Conservation (phyloP, 2,113 vertebrate genomes). For the Orthochromis indermauri region DNA sequence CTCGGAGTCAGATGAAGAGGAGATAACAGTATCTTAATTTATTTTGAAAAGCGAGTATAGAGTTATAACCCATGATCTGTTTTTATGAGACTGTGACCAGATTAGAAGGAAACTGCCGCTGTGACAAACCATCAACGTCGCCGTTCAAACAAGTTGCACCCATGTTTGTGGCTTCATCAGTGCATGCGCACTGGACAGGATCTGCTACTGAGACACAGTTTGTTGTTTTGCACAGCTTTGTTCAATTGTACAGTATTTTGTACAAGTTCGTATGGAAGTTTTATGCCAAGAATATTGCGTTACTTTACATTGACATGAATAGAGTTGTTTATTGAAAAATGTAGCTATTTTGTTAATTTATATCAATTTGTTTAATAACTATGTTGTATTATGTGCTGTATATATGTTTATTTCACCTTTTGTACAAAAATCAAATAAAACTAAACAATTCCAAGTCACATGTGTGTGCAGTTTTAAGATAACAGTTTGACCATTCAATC, state of each 20-base stretch:
- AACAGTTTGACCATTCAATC: not conserved
- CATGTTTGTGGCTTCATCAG: not conserved
- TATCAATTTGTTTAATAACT: slow-evolving; percentile 65
- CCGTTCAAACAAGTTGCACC: not conserved
- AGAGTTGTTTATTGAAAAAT: slow-evolving; percentile 70
- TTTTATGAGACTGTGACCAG: slow-evolving; percentile 28
- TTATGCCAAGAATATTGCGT: slow-evolving; percentile 70
- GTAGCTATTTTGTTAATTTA: slow-evolving; percentile 75
- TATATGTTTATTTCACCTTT: slow-evolving; percentile 67
- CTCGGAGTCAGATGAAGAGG: slow-evolving; percentile 89
- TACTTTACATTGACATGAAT: slow-evolving; percentile 50
- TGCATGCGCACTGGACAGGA: slow-evolving; percentile 17
- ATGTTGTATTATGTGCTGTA: slow-evolving; percentile 63
- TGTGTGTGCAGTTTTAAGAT: not conserved
- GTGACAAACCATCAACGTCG: not conserved
- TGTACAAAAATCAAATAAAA: slow-evolving; percentile 75
- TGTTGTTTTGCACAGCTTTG: slow-evolving; percentile 75
- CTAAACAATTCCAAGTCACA: slow-evolving; percentile 13
- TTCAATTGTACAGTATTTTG: slow-evolving; percentile 73
- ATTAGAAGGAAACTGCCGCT: slow-evolving; percentile 28
- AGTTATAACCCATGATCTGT: slow-evolving; percentile 45
- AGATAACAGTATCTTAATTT: slow-evolving; percentile 91
- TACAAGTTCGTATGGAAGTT: slow-evolving; percentile 77
- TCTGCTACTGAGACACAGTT: slow-evolving; percentile 45
- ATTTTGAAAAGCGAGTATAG: slow-evolving; percentile 36